Evolutionary conservation across 1,140 invertebrate species (phyloP), one percentile per base, ranked within the genome.

Genomic region (Conus ventricosus): DNA sequence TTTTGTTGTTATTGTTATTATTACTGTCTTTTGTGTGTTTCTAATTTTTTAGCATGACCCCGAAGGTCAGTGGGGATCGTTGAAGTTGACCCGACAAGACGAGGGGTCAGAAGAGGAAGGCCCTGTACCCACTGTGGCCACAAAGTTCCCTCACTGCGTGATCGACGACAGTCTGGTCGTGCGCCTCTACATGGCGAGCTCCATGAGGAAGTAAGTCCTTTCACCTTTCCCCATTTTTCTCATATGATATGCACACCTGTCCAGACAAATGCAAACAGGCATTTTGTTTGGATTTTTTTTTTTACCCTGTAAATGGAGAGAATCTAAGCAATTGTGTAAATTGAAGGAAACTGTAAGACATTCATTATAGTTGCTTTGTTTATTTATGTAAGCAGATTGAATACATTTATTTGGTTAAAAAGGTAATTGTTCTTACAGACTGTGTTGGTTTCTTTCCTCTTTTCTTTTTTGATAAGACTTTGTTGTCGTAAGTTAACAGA

Each of bases 101-200:
- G 71, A 88, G 63, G 88, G 67, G 27, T 71, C 67, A 71, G 67
- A 88, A 53, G 81, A 84, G n/a, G 88, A 91, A 39, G 86, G 84
- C 15, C 80, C 87, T 20, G 51, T 51, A n/a, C 39, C 82, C 8
- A 82, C 83, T 23, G 86, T 90, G 11, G 39, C 78, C 27, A 53
- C 25, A 60, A 85, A 91, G 88, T 90, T 92, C 27, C 88, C 88
- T 20, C 87, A 89, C 75, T 91, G 85, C 78, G 67, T 92, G 60
- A 84, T 88, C 67, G 91, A 92, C 57, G 51, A 67, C 1, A 86
- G 89, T 81, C 87, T 88, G 63, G 67, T 75, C 67, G 88, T 91
- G 2, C 88, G 91, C 51, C 84, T 91, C 82, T 91, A 87, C 75
- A 87, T 84, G 76, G 88, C 91, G 27, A 63, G 85, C 27, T 81